A percentile compares a stretch with the other conserved stretches of the same genome.
Evolutionary conservation across 2,797 vertebrate genomes (phyloP).

Genomic region (Coccyzus lansbergi): DNA sequence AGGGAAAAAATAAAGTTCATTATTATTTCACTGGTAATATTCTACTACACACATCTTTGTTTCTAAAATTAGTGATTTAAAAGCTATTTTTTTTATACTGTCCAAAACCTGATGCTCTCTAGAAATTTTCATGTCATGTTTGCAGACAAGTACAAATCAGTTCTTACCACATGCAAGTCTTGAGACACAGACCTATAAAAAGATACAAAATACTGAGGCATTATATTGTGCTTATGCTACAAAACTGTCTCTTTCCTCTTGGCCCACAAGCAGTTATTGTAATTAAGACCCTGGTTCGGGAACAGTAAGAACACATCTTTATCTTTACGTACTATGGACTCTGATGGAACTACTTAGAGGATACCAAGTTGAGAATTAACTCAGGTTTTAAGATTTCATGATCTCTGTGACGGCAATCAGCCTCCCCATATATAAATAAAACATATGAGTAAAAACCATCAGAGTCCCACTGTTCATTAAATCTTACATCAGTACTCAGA

Average conservation of each 20-base stretch:
- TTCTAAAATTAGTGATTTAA: not conserved
- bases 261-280: not conserved
- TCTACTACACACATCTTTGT: not conserved
- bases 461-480: not conserved
- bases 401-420: not conserved
- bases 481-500: not conserved
- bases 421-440: not conserved
- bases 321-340: not conserved
- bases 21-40: not conserved
- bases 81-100: not conserved
- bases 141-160: not conserved
- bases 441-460: not conserved
- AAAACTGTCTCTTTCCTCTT: not conserved
- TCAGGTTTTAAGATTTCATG: accelerated
- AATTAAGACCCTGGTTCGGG: not conserved
- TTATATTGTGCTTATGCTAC: not conserved
- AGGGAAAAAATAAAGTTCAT: not conserved
- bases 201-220: not conserved
- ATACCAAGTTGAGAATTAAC: not conserved
- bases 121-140: not conserved
- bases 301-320: not conserved
- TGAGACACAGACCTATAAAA: not conserved
- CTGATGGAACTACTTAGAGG: not conserved
- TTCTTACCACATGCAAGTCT: not conserved
- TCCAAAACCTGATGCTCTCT: not conserved